Evolutionary conservation across 1,140 invertebrate species (phyloP).

Genomic region (Cepaea nemoralis): DNA sequence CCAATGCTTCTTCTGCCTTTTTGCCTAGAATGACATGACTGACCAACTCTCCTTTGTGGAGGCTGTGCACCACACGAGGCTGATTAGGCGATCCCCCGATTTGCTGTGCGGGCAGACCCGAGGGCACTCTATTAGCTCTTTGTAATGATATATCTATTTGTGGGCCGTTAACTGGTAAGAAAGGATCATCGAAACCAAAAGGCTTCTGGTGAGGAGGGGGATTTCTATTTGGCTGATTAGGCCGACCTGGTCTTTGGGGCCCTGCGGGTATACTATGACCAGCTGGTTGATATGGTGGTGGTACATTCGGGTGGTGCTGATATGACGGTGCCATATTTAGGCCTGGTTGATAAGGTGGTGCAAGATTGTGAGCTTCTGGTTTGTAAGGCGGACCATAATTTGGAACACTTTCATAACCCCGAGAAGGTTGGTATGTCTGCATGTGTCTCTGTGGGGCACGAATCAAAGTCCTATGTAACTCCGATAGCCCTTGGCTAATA

Average conservation of each 20-base stretch:
- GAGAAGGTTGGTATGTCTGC: background rate
- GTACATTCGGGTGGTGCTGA: too few species aligned
- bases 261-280: background rate
- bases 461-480: background rate
- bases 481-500: background rate
- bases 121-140: background rate
- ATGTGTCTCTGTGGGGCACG: background rate
- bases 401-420: background rate
- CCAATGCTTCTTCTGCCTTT: background rate
- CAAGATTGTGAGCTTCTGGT: too few species aligned
- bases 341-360: background rate
- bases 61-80: background rate
- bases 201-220: too few species aligned
- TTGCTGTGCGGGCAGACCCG: background rate
- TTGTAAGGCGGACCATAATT: background rate
- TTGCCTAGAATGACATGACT: constrained; percentile 14
- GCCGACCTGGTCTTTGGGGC: background rate
- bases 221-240: background rate
- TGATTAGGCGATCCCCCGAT: background rate
- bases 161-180: background rate
- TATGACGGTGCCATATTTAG: too few species aligned
- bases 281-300: background rate
- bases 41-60: background rate
- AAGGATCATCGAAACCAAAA: background rate
- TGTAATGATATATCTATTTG: background rate